These are phyloP conservation scores for Metridium senile DNA, from an alignment of 92 coral and sea anemone genomes.

Conservation along the genomic window DNA sequence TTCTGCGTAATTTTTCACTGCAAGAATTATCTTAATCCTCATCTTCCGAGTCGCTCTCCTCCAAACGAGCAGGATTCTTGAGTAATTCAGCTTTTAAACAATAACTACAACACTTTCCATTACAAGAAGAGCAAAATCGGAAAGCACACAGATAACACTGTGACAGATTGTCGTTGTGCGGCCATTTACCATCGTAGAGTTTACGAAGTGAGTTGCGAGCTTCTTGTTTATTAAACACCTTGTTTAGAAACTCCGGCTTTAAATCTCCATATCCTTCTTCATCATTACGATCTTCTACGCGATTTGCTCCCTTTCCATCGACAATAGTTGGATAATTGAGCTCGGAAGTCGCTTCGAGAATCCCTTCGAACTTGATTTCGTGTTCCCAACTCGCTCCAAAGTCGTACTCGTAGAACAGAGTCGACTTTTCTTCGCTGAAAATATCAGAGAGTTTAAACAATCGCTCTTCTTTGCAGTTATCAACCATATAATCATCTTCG, in stretches of 20 bases:
- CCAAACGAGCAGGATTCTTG: too few species aligned
- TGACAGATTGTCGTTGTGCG: conserved; percentile 11
- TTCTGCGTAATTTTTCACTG: too few species aligned
- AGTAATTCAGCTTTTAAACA: conserved; percentile 31
- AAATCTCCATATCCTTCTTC: conserved; percentile 21
- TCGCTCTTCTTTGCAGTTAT: conserved; percentile 24
- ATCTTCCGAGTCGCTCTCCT: too few species aligned
- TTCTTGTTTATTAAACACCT: neutral
- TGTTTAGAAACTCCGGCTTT: conserved; percentile 7
- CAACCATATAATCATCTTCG: neutral
- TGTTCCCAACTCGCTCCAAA: conserved; percentile 20
- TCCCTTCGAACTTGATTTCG: neutral
- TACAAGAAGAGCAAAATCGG: conserved; percentile 6
- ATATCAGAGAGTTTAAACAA: conserved; percentile 23
- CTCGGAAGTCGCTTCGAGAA: neutral
- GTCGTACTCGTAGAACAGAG: conserved; percentile 44
- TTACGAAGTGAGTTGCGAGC: conserved; percentile 13
- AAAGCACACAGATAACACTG: conserved; percentile 31
- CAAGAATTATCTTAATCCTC: too few species aligned
- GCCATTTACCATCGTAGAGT: conserved; percentile 38
- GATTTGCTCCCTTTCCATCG: conserved; percentile 40
- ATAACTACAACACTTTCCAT: conserved; percentile 31
- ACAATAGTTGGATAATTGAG: conserved; percentile 26
- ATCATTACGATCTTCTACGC: conserved; percentile 32
- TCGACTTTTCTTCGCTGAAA: conserved; percentile 26